Evolutionary conservation across 1,140 invertebrate species (phyloP).

Genomic region (Drosophila mojavensis): DNA sequence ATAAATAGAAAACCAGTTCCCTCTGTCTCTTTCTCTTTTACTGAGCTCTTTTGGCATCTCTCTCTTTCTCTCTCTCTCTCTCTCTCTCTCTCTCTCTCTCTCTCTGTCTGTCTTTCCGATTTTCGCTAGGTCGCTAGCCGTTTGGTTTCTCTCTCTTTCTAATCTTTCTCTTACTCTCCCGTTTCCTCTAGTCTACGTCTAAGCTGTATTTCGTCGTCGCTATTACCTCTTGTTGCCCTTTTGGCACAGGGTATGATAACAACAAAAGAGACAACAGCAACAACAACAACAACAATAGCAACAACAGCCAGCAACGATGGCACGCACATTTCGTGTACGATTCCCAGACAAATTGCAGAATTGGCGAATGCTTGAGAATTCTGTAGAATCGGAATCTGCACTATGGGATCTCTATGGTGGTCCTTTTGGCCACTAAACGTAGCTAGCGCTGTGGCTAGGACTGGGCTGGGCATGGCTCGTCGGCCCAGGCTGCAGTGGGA

Average conservation of each 20-base stretch:
- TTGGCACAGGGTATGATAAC: constrained; percentile 10
- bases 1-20: no score
- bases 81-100: no score
- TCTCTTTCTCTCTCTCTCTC: no score
- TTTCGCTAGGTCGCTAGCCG: no score
- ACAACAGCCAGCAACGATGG: constrained; percentile 43
- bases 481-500: background rate
- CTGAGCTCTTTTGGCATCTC: no score
- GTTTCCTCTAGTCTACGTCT: no score
- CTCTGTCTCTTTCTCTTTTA: no score
- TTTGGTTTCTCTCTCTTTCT: no score
- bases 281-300: background rate
- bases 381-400: constrained; percentile 66
- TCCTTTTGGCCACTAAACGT: constrained; percentile 24
- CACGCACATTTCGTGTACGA: constrained; percentile 78
- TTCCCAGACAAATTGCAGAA: constrained; percentile 79
- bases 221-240: background rate
- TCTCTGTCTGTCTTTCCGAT: no score
- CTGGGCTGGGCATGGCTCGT: background rate
- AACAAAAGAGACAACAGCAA: constrained; percentile 31
- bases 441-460: background rate
- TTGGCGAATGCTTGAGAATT: constrained; percentile 76
- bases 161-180: no score
- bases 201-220: background rate
- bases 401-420: constrained; percentile 62